Evolutionary conservation across 2,113 vertebrate genomes (phyloP).

Genomic region (Vimba vimba): DNA sequence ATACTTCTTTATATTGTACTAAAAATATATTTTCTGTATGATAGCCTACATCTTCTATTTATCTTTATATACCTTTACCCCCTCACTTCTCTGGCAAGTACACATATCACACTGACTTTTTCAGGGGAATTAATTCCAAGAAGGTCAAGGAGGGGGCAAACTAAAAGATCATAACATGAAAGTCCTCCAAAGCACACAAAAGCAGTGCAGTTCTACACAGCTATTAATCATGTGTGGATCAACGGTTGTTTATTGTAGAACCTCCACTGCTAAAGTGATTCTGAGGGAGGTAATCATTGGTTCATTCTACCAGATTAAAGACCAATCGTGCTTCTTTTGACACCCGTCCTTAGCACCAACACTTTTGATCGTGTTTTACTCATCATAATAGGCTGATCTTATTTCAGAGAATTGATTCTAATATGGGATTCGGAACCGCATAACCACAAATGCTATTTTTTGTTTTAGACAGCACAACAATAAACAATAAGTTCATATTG

Average conservation of each 20-base stretch:
- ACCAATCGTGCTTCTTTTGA: background rate
- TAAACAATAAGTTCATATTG: background rate
- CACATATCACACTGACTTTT: background rate
- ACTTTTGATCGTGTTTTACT: background rate
- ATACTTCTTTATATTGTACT: background rate
- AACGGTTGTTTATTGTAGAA: background rate
- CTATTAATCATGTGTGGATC: conserved; percentile 1
- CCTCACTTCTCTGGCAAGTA: background rate
- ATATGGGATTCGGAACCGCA: background rate
- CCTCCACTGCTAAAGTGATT: background rate
- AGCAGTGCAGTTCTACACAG: background rate
- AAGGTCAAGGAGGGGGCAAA: conserved; percentile 13
- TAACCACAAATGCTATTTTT: background rate
- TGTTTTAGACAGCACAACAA: background rate
- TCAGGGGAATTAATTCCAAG: background rate
- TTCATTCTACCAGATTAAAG: background rate
- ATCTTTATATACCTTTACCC: background rate
- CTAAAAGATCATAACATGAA: conserved; percentile 4
- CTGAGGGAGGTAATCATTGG: background rate
- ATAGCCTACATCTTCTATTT: background rate
- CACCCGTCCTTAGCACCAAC: background rate
- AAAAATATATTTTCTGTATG: background rate
- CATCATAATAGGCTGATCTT: background rate
- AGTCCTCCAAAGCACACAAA: conserved; percentile 24
- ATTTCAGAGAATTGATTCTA: background rate